Conservation (phyloP, 2,888 invertebrate species). For the Ectemnius cavifrons region DNA sequence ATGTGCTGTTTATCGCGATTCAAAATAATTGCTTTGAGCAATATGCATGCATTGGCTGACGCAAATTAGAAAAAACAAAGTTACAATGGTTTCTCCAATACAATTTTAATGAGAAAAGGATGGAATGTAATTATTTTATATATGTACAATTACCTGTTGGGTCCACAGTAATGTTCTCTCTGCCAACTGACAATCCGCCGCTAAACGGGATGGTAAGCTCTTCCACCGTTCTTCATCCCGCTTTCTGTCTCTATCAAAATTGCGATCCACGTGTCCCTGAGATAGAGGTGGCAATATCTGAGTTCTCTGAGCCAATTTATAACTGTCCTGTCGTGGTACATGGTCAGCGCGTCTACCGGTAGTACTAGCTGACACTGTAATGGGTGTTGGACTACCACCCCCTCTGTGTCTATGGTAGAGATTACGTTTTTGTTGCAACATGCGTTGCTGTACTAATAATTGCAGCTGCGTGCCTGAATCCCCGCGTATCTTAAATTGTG, state of each 20-base stretch:
- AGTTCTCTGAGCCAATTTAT: conserved; percentile 92
- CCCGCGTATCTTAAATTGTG: conserved; percentile 71
- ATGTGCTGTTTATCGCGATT: conserved; percentile 19
- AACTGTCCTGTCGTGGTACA: conserved; percentile 91
- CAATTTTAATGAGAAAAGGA: background rate
- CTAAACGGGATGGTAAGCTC: conserved; percentile 73
- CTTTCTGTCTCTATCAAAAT: conserved; percentile 69
- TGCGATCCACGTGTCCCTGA: conserved; percentile 73
- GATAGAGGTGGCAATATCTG: conserved; percentile 88
- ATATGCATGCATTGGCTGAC: too few species aligned
- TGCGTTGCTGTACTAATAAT: conserved; percentile 90
- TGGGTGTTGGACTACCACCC: conserved; percentile 70
- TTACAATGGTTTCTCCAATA: background rate
- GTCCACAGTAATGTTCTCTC: conserved; percentile 74
- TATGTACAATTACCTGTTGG: conserved; percentile 72
- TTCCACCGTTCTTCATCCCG: conserved; percentile 75
- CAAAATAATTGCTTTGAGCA: too few species aligned
- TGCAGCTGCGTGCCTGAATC: conserved; percentile 83
- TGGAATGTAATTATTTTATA: background rate
- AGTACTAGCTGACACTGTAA: conserved; percentile 56
- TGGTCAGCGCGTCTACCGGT: conserved; percentile 80
- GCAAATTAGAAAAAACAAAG: background rate
- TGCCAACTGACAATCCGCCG: conserved; percentile 74
- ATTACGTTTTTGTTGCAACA: conserved; percentile 89
- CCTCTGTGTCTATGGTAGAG: conserved; percentile 71